Conservation (phyloP, 2,113 vertebrate species). For the Ochotona curzoniae region DNA sequence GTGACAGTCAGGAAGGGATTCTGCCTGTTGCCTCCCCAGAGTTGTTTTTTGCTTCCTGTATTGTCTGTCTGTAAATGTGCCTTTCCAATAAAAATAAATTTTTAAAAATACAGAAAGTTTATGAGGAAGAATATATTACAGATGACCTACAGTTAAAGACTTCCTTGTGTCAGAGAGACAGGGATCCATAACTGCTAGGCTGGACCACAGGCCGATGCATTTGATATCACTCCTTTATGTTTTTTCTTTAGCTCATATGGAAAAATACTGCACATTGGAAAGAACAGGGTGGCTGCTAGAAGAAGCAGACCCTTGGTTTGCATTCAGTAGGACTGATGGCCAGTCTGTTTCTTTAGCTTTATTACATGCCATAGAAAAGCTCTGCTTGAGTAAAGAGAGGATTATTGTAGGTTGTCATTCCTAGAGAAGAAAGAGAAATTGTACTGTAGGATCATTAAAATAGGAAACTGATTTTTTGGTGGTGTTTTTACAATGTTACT, state of each 20-base stretch:
- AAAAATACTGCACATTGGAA: background rate
- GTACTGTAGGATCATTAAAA: constrained; percentile 17
- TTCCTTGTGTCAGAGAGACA: constrained; percentile 35
- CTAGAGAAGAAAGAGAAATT: constrained; percentile 20
- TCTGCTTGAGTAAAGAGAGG: constrained; percentile 27
- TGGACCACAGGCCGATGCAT: background rate
- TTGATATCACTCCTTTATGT: background rate
- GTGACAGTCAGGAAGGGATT: background rate
- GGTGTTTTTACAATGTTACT: background rate
- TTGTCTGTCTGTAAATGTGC: background rate
- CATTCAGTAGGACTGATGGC: background rate
- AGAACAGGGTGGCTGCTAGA: constrained; percentile 16
- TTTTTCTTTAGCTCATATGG: background rate
- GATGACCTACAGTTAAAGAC: constrained; percentile 12
- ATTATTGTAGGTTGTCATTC: constrained; percentile 43
- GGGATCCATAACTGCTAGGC: too few relatives aligned
- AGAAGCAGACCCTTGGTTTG: background rate
- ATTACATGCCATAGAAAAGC: constrained; percentile 12
- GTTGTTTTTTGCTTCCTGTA: background rate
- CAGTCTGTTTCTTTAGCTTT: constrained; percentile 25
- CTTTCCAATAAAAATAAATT: too few relatives aligned
- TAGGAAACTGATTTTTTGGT: constrained; percentile 46
- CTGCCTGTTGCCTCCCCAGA: background rate
- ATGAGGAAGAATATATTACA: background rate
- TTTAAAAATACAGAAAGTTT: background rate